These are phyloP conservation scores for Coluber constrictor DNA, from an alignment of 2,797 vertebrate genomes.

Conservation along the genomic window DNA sequence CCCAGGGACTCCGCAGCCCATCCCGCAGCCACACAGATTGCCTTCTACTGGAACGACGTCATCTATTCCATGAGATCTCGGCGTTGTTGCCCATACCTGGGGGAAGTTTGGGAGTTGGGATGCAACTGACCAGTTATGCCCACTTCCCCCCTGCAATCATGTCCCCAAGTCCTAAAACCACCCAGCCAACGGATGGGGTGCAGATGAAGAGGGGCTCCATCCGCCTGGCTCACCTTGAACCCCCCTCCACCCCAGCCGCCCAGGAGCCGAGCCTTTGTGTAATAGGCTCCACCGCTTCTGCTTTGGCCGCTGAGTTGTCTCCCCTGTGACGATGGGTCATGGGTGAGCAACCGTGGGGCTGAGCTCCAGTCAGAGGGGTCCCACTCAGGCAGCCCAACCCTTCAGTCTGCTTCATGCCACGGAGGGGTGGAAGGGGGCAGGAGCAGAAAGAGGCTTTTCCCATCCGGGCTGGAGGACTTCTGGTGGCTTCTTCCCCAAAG, in stretches of 20 bases:
- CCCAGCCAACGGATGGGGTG: not conserved
- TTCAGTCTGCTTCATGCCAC: not conserved
- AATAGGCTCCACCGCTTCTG: not conserved
- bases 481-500: not conserved
- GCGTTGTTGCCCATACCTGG: not conserved
- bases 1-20: not conserved
- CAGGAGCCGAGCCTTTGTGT: not conserved
- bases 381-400: not conserved
- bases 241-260: not conserved
- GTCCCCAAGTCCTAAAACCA: not conserved
- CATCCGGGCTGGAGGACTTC: not conserved
- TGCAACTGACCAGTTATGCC: not conserved
- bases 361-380: not conserved
- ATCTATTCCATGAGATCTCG: not conserved
- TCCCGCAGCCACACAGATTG: not conserved
- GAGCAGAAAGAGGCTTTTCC: not conserved
- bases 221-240: not conserved
- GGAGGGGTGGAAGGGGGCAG: not conserved
- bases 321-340: not conserved
- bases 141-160: too few relatives aligned
- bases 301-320: not conserved
- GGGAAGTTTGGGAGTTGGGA: not conserved
- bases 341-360: not conserved
- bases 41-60: rapidly evolving
- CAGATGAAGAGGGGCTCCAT: not conserved